Evolutionary conservation across 2,797 vertebrate genomes (phyloP), one percentile per base, ranked within the genome.

Genomic region (Parotocinclus haroldoi): DNA sequence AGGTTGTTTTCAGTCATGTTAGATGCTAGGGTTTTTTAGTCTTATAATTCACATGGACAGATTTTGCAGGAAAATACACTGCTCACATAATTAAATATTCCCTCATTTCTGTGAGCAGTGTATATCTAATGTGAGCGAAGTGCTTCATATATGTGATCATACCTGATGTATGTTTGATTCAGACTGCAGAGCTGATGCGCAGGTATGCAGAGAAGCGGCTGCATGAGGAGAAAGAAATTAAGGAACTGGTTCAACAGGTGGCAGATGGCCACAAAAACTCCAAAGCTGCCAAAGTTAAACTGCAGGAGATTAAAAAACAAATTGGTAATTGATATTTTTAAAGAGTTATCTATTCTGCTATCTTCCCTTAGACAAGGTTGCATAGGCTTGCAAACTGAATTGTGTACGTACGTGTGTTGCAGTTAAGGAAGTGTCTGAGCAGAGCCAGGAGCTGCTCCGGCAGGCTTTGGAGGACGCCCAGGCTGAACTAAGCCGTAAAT

Each of bases 401-500:
- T 16, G 16, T 14, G 10, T 54, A 51, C 66, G 46, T 54, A 69
- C 39, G 6, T 64, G n/a, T 39, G 13, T 42, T 58, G 54, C 86
- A 99, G 96, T 89, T 72, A 93, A 91, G 83, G 93, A 95, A 81
- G 83, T 96, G 19, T 89, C 80, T 0, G 86, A 91, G 77, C 89
- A 95, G 83, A 95, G 65, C 58, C 87, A 56, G 66, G 87, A 89
- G 66, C 85, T 94, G 38, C 89, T 92, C 18, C 80, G 66, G 11
- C 89, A 87, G 66, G 88, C 88, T 0, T 75, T 90, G 0, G 88
- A 95, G 73, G 90, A 87, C 11, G 87, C 89, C 7, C 85, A 90
- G 66, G 91, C 88, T 0, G 89, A 91, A 68, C 80, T 91, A 13
- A 90, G 73, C 79, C 90, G 76, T 68, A 95, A 84, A 83, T 87